phyloP scores from a whole-genome alignment of 2,797 vertebrate genomes.

The Macropodus opercularis region DNA sequence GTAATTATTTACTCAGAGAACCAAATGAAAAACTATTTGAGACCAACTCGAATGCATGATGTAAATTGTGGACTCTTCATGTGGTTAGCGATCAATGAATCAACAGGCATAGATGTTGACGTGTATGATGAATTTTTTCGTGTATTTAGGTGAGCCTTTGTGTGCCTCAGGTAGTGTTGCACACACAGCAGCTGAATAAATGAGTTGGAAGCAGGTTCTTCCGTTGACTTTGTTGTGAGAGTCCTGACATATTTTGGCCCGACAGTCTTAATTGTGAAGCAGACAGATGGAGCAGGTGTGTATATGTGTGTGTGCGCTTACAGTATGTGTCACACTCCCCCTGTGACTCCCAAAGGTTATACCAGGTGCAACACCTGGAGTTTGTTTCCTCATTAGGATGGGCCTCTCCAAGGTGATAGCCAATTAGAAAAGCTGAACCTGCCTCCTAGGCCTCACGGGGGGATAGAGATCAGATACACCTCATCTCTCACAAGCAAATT shows the following conservation, averaged over 20 bases:
- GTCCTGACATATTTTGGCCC: slow-evolving; percentile 8
- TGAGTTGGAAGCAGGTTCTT: background rate
- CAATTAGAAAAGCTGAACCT: slow-evolving; percentile 60
- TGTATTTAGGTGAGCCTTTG: too few species aligned
- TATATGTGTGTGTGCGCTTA: slow-evolving; percentile 6
- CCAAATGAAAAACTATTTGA: slow-evolving; percentile 6
- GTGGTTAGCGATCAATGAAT: background rate
- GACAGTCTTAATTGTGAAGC: slow-evolving; percentile 20
- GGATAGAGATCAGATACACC: slow-evolving; percentile 43
- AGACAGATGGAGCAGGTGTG: slow-evolving; percentile 46
- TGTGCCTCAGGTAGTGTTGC: background rate
- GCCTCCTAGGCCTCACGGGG: slow-evolving; percentile 35
- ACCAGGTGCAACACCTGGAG: slow-evolving; percentile 60
- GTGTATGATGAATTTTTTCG: too few species aligned
- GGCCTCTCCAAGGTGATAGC: slow-evolving; percentile 61
- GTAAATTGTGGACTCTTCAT: background rate
- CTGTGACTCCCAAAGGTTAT: slow-evolving; percentile 51
- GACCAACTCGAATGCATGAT: background rate
- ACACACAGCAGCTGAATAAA: background rate
- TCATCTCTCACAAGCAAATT: slow-evolving; percentile 48
- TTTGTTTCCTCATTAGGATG: slow-evolving; percentile 61
- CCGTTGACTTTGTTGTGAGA: slow-evolving; percentile 8
- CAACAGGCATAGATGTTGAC: background rate
- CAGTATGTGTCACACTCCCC: slow-evolving; percentile 41
- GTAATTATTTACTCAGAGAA: slow-evolving; percentile 30